Evolutionary conservation across 2,113 vertebrate species (phyloP), one percentile per base, ranked within the genome.

Genomic region (Chloropsis cyanopogon): DNA sequence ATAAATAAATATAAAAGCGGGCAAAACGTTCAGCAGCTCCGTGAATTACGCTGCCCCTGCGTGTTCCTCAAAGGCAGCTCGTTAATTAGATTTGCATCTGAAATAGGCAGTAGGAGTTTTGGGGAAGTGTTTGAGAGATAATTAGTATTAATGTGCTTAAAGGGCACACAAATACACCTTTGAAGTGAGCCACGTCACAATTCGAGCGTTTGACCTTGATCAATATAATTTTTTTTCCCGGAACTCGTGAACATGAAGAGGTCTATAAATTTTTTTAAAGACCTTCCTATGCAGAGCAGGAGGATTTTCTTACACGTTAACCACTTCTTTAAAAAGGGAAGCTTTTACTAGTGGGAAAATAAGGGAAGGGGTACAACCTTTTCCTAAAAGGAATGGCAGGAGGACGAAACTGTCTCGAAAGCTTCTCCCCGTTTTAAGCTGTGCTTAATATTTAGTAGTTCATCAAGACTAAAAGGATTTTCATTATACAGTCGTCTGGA

Each of bases 31-130:
- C 88, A 69, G 37, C 86, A 83, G 6, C 91, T 88, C 63, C 5
- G 73, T 61, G 71, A 91, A 90, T 91, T 88, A 42, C 31, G 14
- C 71, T 39, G 81, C 53, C 83, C 85, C 77, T 17, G 72, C 60
- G 76, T 69, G 85, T 63, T 66, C n/a, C 88, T 93, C 94, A 84
- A 94, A 96, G 82, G 84, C 95, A 65, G 90, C 77, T 96, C 86
- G 88, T 94, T 96, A 96, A 96, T 95, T 91, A 96, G 91, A 97
- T 97, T 96, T 96, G 88, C 95, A 95, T 96, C 84, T 95, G 88
- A 96, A 97, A 91, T 61, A 79, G 81, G 82, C 94, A 47, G 66
- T 93, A 71, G 92, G 92, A 92, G 93, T 95, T 94, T 91, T 88
- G 61, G 83, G 88, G 92, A 89, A 91, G 82, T 82, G 90, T 87